Evolutionary conservation across 2,888 invertebrate species (phyloP), one percentile per base, ranked within the genome.

Genomic region (Clostera curtula): DNA sequence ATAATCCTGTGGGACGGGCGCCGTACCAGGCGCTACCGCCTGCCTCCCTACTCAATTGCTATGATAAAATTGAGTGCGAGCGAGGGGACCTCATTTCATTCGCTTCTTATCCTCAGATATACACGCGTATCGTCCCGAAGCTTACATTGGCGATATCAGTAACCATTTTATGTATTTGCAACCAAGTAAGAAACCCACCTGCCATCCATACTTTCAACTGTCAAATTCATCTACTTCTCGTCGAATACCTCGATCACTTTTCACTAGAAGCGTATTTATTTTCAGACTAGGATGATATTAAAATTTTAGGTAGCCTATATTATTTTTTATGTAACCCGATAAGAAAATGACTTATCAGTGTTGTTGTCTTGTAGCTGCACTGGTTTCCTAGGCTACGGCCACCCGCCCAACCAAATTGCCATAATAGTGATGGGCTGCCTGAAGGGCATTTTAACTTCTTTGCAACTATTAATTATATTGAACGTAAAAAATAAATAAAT

Each of bases 301-400:
- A 8, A 39, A 38, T 29, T 27, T n/a, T 29, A 16, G 26, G 26
- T 34, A 43, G 31, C 34, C 38, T 46, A 44, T 40, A 35, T 27
- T 30, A 42, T 43, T 56, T 68, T 72, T 71, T 75, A 74, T 68
- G 45, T 75, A 75, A 72, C 65, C 54, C 61, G 64, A 61, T 62
- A 60, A 60, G 57, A 61, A 49, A 61, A 52, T 61, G 58, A 64
- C 62, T 61, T 59, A 62, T 63, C 70, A 72, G 58, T 80, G 79
- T 82, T 82, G 79, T 82, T 82, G 74, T 75, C 67, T 67, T 66
- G 69, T 74, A 74, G 71, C 69, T 80, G 79, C 77, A 65, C 80
- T 79, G 80, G 82, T 82, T 82, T 82, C 82, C 82, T 82, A 63
- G 82, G 80, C 80, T 82, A 82, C 82, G 75, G 70, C 54, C 46